Percentiles rank a stretch among this genome's conserved stretches.
Conservation (phyloP, 1,140 invertebrate species). For the Saxidomus purpurata region DNA sequence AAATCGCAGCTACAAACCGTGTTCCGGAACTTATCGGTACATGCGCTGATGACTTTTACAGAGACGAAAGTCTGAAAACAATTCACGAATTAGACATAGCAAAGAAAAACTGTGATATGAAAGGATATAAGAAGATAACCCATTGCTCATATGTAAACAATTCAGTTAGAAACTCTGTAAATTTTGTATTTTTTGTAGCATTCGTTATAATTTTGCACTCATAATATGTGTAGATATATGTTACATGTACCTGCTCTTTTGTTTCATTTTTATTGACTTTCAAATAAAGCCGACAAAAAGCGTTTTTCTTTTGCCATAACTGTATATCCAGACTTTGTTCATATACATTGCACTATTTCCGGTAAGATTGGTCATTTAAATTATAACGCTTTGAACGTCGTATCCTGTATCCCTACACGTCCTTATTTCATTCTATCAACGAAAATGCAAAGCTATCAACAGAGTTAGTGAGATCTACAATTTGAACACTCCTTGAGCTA, state of each 20-base stretch:
- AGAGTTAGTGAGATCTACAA: too few species aligned
- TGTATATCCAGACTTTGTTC: too few species aligned
- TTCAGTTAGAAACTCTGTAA: neutral
- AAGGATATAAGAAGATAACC: slow-evolving; percentile 23
- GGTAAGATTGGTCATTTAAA: too few species aligned
- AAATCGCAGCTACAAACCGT: slow-evolving; percentile 48
- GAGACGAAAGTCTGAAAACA: slow-evolving; percentile 22
- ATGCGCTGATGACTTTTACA: slow-evolving; percentile 34
- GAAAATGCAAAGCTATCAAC: too few species aligned
- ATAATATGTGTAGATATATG: neutral
- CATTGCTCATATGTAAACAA: slow-evolving; percentile 43
- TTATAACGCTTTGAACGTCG: too few species aligned
- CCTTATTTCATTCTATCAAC: too few species aligned
- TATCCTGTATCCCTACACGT: too few species aligned
- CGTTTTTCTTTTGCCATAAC: too few species aligned
- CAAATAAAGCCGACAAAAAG: too few species aligned
- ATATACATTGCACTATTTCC: too few species aligned
- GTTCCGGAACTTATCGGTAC: slow-evolving; percentile 25
- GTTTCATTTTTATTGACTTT: too few species aligned
- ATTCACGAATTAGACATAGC: slow-evolving; percentile 18
- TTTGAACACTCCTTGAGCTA: too few species aligned
- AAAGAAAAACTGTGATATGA: slow-evolving; percentile 42
- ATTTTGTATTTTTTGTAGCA: neutral
- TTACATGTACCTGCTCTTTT: neutral
- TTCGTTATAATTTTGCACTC: neutral